Conservation (phyloP, 2,888 invertebrate species). For the Cyclophora punctaria region DNA sequence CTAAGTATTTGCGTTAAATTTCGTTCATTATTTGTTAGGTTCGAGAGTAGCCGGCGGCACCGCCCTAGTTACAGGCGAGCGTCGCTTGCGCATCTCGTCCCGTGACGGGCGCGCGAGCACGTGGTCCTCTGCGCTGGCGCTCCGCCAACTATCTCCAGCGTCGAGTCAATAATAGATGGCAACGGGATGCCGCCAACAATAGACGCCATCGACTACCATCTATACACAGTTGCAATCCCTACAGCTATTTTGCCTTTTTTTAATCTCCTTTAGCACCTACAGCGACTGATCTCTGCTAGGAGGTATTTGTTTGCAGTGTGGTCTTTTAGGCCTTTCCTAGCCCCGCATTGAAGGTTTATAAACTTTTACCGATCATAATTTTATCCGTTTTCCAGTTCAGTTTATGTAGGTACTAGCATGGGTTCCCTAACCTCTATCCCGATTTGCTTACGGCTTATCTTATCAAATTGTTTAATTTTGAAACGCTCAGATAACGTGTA, state of each 20-base stretch:
- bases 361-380: no score
- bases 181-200: slow-evolving; percentile 74
- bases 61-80: slow-evolving; percentile 32
- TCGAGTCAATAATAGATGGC: slow-evolving; percentile 74
- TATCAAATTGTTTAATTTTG: no score
- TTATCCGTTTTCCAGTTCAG: no score
- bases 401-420: no score
- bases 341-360: no score
- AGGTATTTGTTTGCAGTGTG: no score
- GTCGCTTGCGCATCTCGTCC: slow-evolving; percentile 42
- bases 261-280: no score
- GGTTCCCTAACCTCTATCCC: no score
- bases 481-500: no score
- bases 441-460: no score
- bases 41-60: slow-evolving; percentile 24
- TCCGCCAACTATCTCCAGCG: slow-evolving; percentile 71
- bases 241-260: slow-evolving; percentile 9
- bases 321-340: no score
- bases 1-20: slow-evolving; percentile 2
- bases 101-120: slow-evolving; percentile 64
- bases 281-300: no score
- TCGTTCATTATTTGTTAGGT: not conserved
- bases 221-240: slow-evolving; percentile 2
- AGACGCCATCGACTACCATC: slow-evolving; percentile 47
- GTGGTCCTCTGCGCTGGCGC: slow-evolving; percentile 63